phyloP scores from a whole-genome alignment of 2,113 vertebrate genomes.

The Danionella cerebrum region DNA sequence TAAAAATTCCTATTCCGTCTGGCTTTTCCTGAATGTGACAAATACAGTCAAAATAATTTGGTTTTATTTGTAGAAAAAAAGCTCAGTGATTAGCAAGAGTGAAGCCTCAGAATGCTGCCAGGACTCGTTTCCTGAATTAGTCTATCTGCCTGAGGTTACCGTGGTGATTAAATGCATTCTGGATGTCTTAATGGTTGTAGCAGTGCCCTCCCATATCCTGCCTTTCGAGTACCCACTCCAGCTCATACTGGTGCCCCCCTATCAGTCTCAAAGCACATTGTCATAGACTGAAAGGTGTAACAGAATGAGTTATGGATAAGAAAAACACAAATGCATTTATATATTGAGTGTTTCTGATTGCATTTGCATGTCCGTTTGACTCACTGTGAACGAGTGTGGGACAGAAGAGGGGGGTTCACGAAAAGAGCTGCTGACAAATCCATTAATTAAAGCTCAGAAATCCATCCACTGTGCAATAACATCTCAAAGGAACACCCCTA shows the following conservation, averaged over 20 bases:
- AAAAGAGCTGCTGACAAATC: conserved; percentile 46
- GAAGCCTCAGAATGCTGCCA: conserved; percentile 21
- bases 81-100: neutral
- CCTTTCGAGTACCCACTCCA: conserved; percentile 3
- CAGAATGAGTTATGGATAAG: conserved; percentile 12
- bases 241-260: neutral
- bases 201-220: conserved; percentile 26
- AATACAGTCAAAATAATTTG: too few relatives aligned
- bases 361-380: neutral
- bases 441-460: conserved; percentile 48
- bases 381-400: neutral
- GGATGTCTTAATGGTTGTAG: conserved; percentile 25
- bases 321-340: conserved; percentile 18
- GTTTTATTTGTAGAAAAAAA: too few relatives aligned
- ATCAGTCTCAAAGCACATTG: conserved; percentile 21
- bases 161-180: conserved; percentile 47
- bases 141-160: conserved; percentile 44
- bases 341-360: conserved; percentile 18
- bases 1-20: too few relatives aligned
- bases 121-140: conserved; percentile 39
- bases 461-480: conserved; percentile 40
- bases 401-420: neutral
- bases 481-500: conserved; percentile 14
- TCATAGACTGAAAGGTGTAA: conserved; percentile 32
- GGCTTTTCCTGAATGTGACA: too few relatives aligned